These are phyloP conservation scores for Drosophila tanythrix DNA, from an alignment of 2,888 invertebrate genomes.

Conservation along the genomic window DNA sequence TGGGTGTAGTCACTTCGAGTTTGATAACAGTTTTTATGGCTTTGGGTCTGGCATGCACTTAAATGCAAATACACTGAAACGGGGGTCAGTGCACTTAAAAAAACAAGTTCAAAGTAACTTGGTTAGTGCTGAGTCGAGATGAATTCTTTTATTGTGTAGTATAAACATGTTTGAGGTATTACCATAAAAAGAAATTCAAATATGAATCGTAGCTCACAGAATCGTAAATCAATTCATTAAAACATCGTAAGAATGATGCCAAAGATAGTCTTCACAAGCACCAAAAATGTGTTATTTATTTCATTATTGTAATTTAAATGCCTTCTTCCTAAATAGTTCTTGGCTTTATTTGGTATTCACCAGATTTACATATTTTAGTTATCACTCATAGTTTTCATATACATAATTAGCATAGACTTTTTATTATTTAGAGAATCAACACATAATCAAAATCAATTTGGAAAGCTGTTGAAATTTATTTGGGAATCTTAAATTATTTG, in stretches of 20 bases:
- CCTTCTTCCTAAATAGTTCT: not conserved
- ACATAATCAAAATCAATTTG: slow-evolving; percentile 4
- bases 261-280: not conserved
- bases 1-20: slow-evolving; percentile 26
- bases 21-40: slow-evolving; percentile 50
- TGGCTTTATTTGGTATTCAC: not conserved
- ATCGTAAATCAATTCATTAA: slow-evolving; percentile 7
- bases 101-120: not conserved
- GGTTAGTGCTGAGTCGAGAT: not conserved
- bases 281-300: not conserved
- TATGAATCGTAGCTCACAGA: not conserved
- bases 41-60: slow-evolving; percentile 37
- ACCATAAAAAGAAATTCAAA: not conserved
- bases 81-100: slow-evolving; percentile 41
- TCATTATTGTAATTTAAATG: not conserved
- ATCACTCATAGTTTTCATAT: not conserved
- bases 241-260: not conserved
- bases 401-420: not conserved
- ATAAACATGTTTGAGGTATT: not conserved
- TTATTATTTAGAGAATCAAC: not conserved
- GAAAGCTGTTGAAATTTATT: not conserved
- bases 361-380: slow-evolving; percentile 2
- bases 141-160: not conserved
- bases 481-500: not conserved
- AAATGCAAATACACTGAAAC: slow-evolving; percentile 35